Evolutionary conservation across 2,888 invertebrate species (phyloP), one percentile per base, ranked within the genome.

Genomic region (Crocallis elinguaria): DNA sequence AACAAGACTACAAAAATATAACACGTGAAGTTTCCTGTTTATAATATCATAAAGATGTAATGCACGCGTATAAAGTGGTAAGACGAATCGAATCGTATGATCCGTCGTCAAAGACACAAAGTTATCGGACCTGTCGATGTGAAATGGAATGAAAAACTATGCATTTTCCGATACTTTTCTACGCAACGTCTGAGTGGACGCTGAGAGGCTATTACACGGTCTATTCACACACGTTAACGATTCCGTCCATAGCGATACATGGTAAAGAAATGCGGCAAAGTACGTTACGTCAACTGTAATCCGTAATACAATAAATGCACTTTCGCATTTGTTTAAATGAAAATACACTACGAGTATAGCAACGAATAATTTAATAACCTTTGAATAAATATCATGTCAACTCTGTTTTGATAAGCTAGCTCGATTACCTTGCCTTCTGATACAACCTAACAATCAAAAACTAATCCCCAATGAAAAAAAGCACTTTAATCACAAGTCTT

Each of bases 61-160:
- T n/a, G n/a, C n/a, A n/a, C n/a, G n/a, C n/a, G n/a, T n/a, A n/a
- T n/a, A n/a, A n/a, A n/a, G n/a, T n/a, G n/a, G n/a, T n/a, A n/a
- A n/a, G n/a, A n/a, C n/a, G n/a, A n/a, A n/a, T n/a, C n/a, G n/a
- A n/a, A n/a, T n/a, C n/a, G 25, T n/a, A 25, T n/a, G n/a, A 7
- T 12, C 21, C 13, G 69, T 71, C 69, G 66, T 60, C 64, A 51
- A 60, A 48, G 52, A 49, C 55, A 62, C 54, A 67, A 63, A 67
- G 68, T 70, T 66, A 62, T 73, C 67, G 63, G 70, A 62, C 61
- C 69, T 73, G 70, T 79, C 73, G 69, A 77, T 82, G 88, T 89
- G 86, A 84, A 90, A 88, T 90, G 86, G 85, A 67, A 88, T 86
- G 90, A 86, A 88, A 90, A 89, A 88, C 86, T 85, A 86, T 88